Evolutionary conservation across 2,888 invertebrate genomes (phyloP), one percentile per base, ranked within the genome.

Genomic region (Machimus atricapillus): DNA sequence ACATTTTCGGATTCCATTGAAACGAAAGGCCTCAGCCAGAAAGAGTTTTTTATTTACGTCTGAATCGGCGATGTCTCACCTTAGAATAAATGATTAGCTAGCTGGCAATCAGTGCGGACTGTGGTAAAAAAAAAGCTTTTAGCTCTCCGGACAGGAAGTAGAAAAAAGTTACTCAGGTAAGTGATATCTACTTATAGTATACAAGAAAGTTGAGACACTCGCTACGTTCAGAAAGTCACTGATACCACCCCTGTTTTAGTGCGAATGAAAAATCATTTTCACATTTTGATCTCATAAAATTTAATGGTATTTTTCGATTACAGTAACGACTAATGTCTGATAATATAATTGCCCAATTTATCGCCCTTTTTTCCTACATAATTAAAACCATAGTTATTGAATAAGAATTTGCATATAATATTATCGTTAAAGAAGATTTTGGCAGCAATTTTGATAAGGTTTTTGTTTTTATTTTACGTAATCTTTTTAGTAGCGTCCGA

Each of bases 1-100:
- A 87, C 83, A 87, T 87, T 87, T 87, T 87, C 66, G 86, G 86
- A 86, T 83, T 87, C 82, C 87, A 87, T 74, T 86, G 83, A 78
- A 78, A 81, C 52, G 81, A 81, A 81, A 52, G 81, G 31, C 23
- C 83, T 40, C 40, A 34, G 66, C 23, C 78, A 19, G 78, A 78
- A 78, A 78, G 77, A 40, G 23, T 78, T 78, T 78, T 78, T 43
- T 40, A 40, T 78, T 43, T 77, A 34, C 16, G n/a, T 19, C 78
- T 43, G 66, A 66, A 66, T 66, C 66, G 66, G 12, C 66, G 78
- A 78, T 78, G 78, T 78, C 78, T 78, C 78, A 78, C 78, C 78
- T 81, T 52, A 81, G 56, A 81, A 81, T 56, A 81, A 56, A 81
- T 81, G 81, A 81, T 81, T 56, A 66, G 66, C 66, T 27, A 34